Conservation (phyloP, 1,140 invertebrate genomes). For the Drosophila sproati region DNA sequence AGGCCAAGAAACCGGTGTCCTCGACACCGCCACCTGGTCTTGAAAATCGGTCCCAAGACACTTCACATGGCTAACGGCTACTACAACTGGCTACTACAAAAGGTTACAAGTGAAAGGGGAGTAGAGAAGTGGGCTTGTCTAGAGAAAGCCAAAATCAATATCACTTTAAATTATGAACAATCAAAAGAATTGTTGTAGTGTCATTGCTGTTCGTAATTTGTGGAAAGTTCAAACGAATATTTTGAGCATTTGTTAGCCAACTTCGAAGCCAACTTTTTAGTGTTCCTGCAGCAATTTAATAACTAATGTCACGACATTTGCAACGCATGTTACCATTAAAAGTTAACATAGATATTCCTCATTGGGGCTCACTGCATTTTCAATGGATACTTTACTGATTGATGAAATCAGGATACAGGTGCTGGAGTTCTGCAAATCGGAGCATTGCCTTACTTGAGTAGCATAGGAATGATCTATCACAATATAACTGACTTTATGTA, state of each 20-base stretch:
- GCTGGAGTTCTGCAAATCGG: too few relatives aligned
- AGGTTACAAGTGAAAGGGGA: background rate
- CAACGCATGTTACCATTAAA: background rate
- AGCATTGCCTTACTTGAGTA: too few relatives aligned
- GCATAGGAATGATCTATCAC: too few relatives aligned
- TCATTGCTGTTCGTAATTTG: background rate
- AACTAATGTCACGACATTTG: conserved; percentile 8
- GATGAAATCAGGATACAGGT: too few relatives aligned
- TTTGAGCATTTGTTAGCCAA: conserved; percentile 10
- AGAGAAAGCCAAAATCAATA: conserved; percentile 34
- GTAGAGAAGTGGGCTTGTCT: background rate
- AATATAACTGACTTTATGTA: too few relatives aligned
- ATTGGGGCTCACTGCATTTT: too few relatives aligned
- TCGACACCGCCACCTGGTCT: background rate
- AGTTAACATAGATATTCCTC: background rate
- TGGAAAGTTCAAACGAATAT: conserved; percentile 11
- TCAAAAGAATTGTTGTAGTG: conserved; percentile 23
- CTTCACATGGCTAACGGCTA: conserved; percentile 10
- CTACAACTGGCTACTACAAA: too few relatives aligned
- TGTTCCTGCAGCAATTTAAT: background rate
- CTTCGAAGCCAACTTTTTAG: background rate
- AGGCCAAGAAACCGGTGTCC: conserved; percentile 5
- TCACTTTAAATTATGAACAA: conserved; percentile 45
- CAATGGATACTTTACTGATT: too few relatives aligned
- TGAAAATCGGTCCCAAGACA: conserved; percentile 6